Conservation (phyloP, 2,888 invertebrate genomes). For the Tethea ocularis region DNA sequence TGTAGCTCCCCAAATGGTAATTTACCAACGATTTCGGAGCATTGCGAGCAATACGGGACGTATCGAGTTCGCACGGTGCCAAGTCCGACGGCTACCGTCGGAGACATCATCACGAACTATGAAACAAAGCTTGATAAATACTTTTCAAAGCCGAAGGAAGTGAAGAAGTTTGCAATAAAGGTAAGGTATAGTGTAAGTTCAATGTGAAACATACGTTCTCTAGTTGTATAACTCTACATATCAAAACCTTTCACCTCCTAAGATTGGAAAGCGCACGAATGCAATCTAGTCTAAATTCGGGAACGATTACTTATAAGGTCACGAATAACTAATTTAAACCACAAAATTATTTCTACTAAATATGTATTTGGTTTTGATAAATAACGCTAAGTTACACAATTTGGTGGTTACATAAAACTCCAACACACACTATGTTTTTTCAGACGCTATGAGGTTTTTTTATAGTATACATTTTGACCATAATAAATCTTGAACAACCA, state of each 20-base stretch:
- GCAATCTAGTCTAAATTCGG: background rate
- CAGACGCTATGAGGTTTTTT: background rate
- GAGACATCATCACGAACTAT: constrained; percentile 54
- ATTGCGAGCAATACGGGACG: constrained; percentile 69
- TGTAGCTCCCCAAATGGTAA: constrained; percentile 76
- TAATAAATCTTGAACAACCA: background rate
- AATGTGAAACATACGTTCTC: constrained; percentile 14
- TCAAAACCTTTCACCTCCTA: background rate
- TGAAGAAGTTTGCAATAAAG: constrained; percentile 64
- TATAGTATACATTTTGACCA: background rate
- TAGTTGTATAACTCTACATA: constrained; percentile 18
- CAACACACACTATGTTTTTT: background rate
- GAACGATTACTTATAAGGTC: constrained; percentile 4
- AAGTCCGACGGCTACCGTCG: constrained; percentile 36
- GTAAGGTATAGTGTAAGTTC: constrained; percentile 64
- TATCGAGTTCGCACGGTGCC: constrained; percentile 59
- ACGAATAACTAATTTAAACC: constrained; percentile 6
- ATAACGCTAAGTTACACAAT: constrained; percentile 4
- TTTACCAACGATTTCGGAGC: constrained; percentile 75
- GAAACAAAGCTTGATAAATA: constrained; percentile 75
- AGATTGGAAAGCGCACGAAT: background rate
- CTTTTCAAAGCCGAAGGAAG: constrained; percentile 68
- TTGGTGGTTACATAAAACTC: background rate
- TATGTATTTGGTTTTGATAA: background rate
- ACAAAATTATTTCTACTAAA: constrained; percentile 1